Percentiles rank a stretch among this genome's conserved stretches.
phyloP scores from a whole-genome alignment of 2,888 invertebrate genomes.

The Drosophila siamana region DNA sequence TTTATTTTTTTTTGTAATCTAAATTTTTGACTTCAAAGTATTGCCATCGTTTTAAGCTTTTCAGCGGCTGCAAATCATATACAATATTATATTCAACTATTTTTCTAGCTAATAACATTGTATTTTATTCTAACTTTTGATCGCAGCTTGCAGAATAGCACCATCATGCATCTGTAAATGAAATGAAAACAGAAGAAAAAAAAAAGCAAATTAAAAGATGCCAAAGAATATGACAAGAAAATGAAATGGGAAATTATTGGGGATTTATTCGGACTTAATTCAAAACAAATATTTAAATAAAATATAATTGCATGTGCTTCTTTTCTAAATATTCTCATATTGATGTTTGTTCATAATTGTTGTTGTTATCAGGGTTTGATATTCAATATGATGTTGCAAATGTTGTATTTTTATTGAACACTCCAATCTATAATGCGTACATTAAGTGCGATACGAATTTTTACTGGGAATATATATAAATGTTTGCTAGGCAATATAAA shows the following conservation, averaged over 20 bases:
- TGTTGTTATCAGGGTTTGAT: conserved; percentile 39
- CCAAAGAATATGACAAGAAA: conserved; percentile 4
- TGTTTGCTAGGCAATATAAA: not conserved
- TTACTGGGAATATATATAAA: not conserved
- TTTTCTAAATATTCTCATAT: conserved; percentile 24
- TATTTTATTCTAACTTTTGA: conserved; percentile 59
- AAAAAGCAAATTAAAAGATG: not conserved
- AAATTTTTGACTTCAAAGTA: conserved; percentile 68
- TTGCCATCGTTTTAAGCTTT: conserved; percentile 73
- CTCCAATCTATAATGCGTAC: not conserved
- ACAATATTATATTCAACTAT: conserved; percentile 2
- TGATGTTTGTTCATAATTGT: conserved; percentile 48
- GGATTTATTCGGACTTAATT: conserved; percentile 23
- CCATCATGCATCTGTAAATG: conserved; percentile 86
- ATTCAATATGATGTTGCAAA: conserved; percentile 44
- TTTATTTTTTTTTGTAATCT: conserved; percentile 10
- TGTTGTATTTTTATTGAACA: conserved; percentile 24
- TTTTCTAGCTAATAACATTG: conserved; percentile 56
- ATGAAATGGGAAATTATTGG: conserved; percentile 5
- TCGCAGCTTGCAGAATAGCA: conserved; percentile 86
- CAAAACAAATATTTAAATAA: conserved; percentile 15
- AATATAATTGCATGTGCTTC: conserved; percentile 52
- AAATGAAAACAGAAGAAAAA: conserved; percentile 22
- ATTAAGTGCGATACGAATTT: conserved; percentile 2
- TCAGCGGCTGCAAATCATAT: conserved; percentile 38